Evolutionary conservation across 2,113 vertebrate species (phyloP).

Genomic region (Patagioenas fasciata): DNA sequence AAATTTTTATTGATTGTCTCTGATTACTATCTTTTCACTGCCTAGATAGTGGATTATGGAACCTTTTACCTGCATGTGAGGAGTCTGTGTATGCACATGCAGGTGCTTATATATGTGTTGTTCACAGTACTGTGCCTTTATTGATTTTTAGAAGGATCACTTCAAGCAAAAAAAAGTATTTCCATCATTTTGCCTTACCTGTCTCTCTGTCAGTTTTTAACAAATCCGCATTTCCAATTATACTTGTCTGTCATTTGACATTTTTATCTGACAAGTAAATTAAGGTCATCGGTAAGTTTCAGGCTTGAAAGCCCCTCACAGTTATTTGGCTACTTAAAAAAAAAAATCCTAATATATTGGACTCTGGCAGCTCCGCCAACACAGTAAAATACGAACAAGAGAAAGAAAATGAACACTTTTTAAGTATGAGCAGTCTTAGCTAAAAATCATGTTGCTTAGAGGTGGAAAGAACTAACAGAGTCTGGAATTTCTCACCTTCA

Average conservation of each 20-base stretch:
- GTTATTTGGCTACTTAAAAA: not conserved
- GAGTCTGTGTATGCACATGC: not conserved
- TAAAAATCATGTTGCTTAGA: not conserved
- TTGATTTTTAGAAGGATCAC: conserved; percentile 20
- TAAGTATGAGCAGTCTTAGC: not conserved
- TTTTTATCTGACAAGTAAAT: conserved; percentile 68
- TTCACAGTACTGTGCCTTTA: not conserved
- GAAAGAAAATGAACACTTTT: not conserved
- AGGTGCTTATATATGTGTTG: not conserved
- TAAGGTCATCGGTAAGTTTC: conserved; percentile 29
- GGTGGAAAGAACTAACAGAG: not conserved
- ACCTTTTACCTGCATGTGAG: not conserved
- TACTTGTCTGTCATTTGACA: not conserved
- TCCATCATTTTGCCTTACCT: conserved; percentile 9
- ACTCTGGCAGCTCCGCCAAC: not conserved
- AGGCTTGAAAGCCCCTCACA: not conserved
- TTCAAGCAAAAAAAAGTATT: conserved; percentile 40
- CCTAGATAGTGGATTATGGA: not conserved
- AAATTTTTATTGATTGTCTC: not conserved
- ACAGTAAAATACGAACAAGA: not conserved
- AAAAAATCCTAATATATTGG: not conserved
- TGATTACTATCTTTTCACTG: not conserved
- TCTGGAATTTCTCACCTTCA: not conserved
- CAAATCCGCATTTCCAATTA: conserved; percentile 54
- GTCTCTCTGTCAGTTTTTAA: conserved; percentile 25